Evolutionary conservation across 2,888 invertebrate species (phyloP).

Genomic region (Microdon myrmicae): DNA sequence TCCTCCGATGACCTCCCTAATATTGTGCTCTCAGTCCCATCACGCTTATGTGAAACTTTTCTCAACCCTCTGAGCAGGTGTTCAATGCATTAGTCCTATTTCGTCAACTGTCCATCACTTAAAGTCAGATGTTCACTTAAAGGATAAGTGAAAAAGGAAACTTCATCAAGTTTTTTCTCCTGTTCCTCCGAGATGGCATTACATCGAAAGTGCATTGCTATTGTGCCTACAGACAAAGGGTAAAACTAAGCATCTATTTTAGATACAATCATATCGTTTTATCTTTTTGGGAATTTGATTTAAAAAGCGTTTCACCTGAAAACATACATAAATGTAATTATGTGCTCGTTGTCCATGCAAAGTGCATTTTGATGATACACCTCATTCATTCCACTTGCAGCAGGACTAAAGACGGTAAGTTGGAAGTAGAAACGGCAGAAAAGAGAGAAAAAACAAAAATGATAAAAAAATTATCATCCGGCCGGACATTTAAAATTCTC

Average conservation of each 20-base stretch:
- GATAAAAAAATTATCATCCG: slow-evolving; percentile 48
- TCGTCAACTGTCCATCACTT: too few relatives aligned
- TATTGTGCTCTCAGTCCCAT: too few relatives aligned
- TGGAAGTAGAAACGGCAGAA: too few relatives aligned
- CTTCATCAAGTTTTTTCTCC: too few relatives aligned
- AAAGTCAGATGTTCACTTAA: too few relatives aligned
- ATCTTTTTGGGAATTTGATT: slow-evolving; percentile 63
- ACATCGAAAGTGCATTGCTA: slow-evolving; percentile 38
- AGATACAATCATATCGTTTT: slow-evolving; percentile 35
- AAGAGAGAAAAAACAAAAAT: slow-evolving; percentile 34
- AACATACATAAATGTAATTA: slow-evolving; percentile 61
- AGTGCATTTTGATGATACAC: slow-evolving; percentile 47
- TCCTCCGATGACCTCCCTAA: too few relatives aligned
- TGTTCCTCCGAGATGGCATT: too few relatives aligned
- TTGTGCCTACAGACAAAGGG: slow-evolving; percentile 19
- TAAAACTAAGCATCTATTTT: slow-evolving; percentile 31
- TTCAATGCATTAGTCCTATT: too few relatives aligned
- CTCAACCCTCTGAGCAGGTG: too few relatives aligned
- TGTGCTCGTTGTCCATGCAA: slow-evolving; percentile 58
- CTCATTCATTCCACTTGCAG: slow-evolving; percentile 33
- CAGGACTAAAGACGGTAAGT: slow-evolving; percentile 42
- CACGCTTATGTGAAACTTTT: too few relatives aligned
- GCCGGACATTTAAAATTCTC: slow-evolving; percentile 49
- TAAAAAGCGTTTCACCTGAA: slow-evolving; percentile 63
- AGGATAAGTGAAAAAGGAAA: too few relatives aligned